Base-by-base conservation (phyloP, 2,113 vertebrate species). In the Eira barbara region DNA sequence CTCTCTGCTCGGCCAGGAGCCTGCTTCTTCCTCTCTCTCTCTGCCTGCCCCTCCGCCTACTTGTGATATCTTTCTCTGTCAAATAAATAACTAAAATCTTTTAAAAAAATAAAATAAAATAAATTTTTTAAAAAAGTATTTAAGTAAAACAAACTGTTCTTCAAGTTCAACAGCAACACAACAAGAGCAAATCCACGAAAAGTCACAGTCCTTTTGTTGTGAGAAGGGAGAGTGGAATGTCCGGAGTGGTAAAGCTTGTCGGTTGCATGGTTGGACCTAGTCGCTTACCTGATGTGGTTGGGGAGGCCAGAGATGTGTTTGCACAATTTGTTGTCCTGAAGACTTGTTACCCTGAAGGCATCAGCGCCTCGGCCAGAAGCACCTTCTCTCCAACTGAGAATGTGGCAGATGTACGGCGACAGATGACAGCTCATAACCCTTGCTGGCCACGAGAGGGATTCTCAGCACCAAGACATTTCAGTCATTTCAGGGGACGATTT, bases 121-220 rank as follows among this genome's bases (percentile, higher is more conserved):
- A n/a, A n/a, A n/a, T n/a, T n/a, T n/a, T n/a, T n/a, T n/a, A n/a
- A n/a, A n/a, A n/a, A n/a, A 20, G 67, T 69, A 69, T 20, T 57
- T 63, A 76, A 93, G 17, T 8, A 71, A 95, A 94, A 67, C 25
- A 39, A 73, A 27, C 45, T 55, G 1, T 49, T 93, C 31, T 69
- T 88, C 55, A 4, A 3, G 57, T 8, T 80, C 39, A 76, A 42
- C 52, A 65, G 47, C 52, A 65, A 76, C 34, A 87, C 3, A 55
- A 9, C 1, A 25, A 27, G 8, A 57, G 81, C 36, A 74, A 92
- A 71, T 45, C 83, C 20, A 4, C 14, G 3, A 29, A 52, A 81
- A 74, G 39, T 52, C 27, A 2, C 2, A 9, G 49, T 73, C 20
- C 14, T 47, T 36, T 27, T 5, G 0, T 11, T 17, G 14, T 1